Evolutionary conservation across 2,113 vertebrate species (phyloP).

Genomic region (Cochlearius cochlearius): DNA sequence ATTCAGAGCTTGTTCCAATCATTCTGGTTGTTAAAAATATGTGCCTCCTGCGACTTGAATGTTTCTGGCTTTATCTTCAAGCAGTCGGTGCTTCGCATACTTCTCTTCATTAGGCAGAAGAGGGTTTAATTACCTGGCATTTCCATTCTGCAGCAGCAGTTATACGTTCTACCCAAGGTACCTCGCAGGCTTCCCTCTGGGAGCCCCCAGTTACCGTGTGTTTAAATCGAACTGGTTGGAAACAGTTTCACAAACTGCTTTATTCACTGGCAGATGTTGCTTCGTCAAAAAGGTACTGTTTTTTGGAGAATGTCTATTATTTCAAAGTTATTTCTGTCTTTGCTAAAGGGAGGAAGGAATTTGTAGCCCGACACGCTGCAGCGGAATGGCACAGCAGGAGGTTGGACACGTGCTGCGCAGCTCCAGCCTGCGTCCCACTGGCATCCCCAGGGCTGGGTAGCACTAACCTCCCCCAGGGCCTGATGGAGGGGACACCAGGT

Average conservation of each 20-base stretch:
- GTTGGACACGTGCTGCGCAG: fast-evolving
- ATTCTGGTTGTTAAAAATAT: neutral
- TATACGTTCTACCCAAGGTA: neutral
- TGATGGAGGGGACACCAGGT: neutral
- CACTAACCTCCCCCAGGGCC: neutral
- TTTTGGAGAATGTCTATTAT: neutral
- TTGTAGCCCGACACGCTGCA: no score
- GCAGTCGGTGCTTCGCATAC: neutral
- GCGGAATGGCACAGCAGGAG: no score
- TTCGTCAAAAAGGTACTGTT: neutral
- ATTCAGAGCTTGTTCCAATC: neutral
- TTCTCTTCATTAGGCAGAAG: neutral
- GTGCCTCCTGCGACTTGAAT: neutral
- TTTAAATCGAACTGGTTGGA: neutral
- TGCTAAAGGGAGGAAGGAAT: neutral
- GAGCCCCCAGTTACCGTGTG: neutral
- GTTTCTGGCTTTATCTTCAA: neutral
- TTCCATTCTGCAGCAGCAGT: neutral
- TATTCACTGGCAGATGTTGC: neutral
- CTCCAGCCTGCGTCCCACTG: neutral
- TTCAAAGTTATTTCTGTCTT: neutral
- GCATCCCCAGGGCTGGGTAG: neutral
- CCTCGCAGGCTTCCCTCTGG: neutral
- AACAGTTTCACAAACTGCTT: neutral
- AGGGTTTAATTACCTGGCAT: neutral